Evolutionary conservation across 2,113 vertebrate genomes (phyloP).

Genomic region (Amphiprion ocellaris): DNA sequence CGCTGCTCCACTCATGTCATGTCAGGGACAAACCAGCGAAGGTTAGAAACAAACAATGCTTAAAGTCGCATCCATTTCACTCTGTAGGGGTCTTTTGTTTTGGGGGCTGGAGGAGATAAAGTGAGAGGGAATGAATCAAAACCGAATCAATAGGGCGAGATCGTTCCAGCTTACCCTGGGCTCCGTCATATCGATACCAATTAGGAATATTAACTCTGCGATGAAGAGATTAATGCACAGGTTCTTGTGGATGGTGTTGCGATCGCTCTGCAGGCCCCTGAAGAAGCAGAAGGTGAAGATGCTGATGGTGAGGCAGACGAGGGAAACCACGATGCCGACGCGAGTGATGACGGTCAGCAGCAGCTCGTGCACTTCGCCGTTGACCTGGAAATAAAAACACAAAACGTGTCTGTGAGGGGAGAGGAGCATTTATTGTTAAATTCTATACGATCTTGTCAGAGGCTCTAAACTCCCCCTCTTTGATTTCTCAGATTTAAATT

Average conservation of each 20-base stretch:
- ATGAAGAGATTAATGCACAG: slow-evolving; percentile 99
- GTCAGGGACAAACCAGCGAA: slow-evolving; percentile 69
- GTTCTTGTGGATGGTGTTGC: slow-evolving; percentile 99
- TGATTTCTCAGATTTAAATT: too few relatives aligned
- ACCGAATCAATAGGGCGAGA: slow-evolving; percentile 71
- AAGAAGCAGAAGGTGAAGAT: slow-evolving; percentile 99
- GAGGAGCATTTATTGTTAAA: not conserved
- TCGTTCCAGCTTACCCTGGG: slow-evolving; percentile 88
- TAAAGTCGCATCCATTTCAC: slow-evolving; percentile 76
- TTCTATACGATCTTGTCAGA: not conserved
- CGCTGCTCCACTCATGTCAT: slow-evolving; percentile 67
- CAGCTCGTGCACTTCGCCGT: slow-evolving; percentile 89
- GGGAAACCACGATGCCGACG: slow-evolving; percentile 96
- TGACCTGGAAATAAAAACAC: slow-evolving; percentile 80
- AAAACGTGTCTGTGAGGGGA: slow-evolving; percentile 37
- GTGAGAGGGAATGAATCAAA: slow-evolving; percentile 60
- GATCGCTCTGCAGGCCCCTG: slow-evolving; percentile 97
- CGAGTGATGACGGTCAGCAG: slow-evolving; percentile 96
- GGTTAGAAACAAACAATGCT: slow-evolving; percentile 73
- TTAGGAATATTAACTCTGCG: slow-evolving; percentile 97
- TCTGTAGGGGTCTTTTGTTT: slow-evolving; percentile 69
- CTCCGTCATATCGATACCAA: slow-evolving; percentile 97
- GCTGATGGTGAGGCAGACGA: slow-evolving; percentile 96
- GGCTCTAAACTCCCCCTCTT: not conserved
- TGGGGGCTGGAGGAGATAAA: slow-evolving; percentile 51